Base-by-base conservation (phyloP, 2,888 invertebrate genomes). In the Stratiomys singularior region DNA sequence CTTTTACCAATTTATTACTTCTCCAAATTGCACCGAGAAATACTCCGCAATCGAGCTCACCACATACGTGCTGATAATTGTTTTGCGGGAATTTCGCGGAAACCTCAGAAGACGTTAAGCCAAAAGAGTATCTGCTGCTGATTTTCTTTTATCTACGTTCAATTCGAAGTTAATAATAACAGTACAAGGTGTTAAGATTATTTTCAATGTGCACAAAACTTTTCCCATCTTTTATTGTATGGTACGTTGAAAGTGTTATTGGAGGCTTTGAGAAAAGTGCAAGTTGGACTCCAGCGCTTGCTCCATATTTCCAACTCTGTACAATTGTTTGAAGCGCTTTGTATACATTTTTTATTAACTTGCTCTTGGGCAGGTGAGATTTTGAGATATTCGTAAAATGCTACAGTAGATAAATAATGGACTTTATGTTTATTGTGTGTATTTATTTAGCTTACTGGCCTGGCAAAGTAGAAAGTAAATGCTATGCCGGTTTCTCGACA, bases 381-480 rank as follows among this genome's bases (percentile, higher is more conserved):
- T 9, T 1, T 25, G 5, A 15, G 13, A 56, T 25, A 21, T 1
- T 60, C 21, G 13, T 60, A 0, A 25, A 60, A 60, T 60, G 18
- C 21, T 25, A 60, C 15, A 67, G 37, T 23, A 18, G 21, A 44
- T 21, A 44, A 44, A 66, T 66, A 1, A 37, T 46, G 37, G n/a
- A 4, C 28, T 30, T 27, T 15, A 13, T 67, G 46, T 28, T 44
- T 67, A 67, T 44, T 0, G 60, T 37, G 18, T 37, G 27, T 37
- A 30, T 37, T 66, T 30, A 37, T 18, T 66, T 66, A 66, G 21
- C 66, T 66, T 66, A 66, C 66, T 66, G 66, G 37, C 66, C 66
- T 66, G 66, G n/a, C 37, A 66, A 66, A 66, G 37, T 66, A 66
- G 66, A 66, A 66, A 66, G 66, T 66, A 37, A n/a, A 64, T 64